Percentiles rank a stretch among this genome's conserved stretches.
These are phyloP conservation scores for Hermetia illucens DNA, from an alignment of 1,140 invertebrate genomes.

Conservation along the genomic window DNA sequence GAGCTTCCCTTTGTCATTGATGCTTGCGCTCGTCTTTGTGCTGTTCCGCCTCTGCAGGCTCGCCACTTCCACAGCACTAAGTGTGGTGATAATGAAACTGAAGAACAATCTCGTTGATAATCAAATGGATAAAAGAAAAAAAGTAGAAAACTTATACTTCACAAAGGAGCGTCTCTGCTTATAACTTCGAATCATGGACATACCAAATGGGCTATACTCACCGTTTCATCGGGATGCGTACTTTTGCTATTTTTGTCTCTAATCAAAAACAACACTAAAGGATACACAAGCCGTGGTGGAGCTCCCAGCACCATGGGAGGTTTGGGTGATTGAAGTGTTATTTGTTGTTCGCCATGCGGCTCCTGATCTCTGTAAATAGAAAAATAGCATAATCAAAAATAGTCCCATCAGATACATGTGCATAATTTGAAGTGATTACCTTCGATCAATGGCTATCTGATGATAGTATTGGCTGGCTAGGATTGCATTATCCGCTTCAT, in stretches of 20 bases:
- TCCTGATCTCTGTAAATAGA: constrained; percentile 35
- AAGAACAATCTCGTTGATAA: no score
- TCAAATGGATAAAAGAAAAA: no score
- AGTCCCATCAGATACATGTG: background rate
- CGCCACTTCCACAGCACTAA: no score
- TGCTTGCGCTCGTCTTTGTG: no score
- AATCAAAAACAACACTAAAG: constrained; percentile 56
- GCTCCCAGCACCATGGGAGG: constrained; percentile 49
- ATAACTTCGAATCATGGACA: no score
- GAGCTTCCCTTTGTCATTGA: no score
- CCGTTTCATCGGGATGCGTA: constrained; percentile 59
- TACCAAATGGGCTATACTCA: no score
- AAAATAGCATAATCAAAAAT: constrained; percentile 1
- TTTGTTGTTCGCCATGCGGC: constrained; percentile 47
- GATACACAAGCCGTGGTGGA: constrained; percentile 56
- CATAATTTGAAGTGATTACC: constrained; percentile 23
- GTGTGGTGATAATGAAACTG: no score
- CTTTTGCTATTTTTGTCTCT: constrained; percentile 42
- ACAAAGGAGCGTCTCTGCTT: no score
- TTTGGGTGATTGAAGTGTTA: constrained; percentile 44
- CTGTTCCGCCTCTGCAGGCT: no score
- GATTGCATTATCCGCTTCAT: constrained; percentile 36
- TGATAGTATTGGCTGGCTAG: constrained; percentile 36
- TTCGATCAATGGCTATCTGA: constrained; percentile 26
- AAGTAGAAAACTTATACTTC: no score